These are phyloP conservation scores for Neoarius graeffei DNA, from an alignment of 2,113 vertebrate genomes.

Conservation along the genomic window DNA sequence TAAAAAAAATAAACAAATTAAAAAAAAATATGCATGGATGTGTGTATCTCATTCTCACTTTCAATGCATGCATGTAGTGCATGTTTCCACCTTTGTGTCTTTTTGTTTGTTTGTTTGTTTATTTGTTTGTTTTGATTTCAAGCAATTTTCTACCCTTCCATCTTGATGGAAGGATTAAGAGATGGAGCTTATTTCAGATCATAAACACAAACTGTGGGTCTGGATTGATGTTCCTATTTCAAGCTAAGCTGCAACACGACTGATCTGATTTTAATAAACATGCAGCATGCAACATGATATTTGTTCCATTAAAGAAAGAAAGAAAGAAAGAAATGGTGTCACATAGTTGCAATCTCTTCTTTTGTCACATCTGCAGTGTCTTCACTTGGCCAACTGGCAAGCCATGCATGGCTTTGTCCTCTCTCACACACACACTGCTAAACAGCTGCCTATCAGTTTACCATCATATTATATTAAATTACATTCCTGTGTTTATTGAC, in stretches of 20 bases:
- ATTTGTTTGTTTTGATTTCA: conserved; percentile 32
- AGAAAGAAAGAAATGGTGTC: not conserved
- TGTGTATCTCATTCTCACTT: not conserved
- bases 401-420: conserved; percentile 38
- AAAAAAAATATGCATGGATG: too few species aligned
- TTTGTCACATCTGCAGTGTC: conserved; percentile 26
- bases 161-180: conserved; percentile 47
- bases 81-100: not conserved
- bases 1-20: not conserved
- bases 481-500: too few species aligned
- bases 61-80: not conserved
- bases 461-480: not conserved
- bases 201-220: not conserved
- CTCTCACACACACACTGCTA: not conserved
- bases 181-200: conserved; percentile 1
- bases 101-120: conserved; percentile 23
- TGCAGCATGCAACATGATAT: not conserved
- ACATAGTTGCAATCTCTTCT: conserved; percentile 7
- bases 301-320: not conserved
- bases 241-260: not conserved
- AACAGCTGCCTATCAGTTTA: not conserved
- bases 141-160: conserved; percentile 43
- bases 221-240: not conserved
- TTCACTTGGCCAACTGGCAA: conserved; percentile 30
- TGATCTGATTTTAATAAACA: not conserved